Conservation (phyloP, 2,797 vertebrate genomes). For the Petrocephalus sullivani region DNA sequence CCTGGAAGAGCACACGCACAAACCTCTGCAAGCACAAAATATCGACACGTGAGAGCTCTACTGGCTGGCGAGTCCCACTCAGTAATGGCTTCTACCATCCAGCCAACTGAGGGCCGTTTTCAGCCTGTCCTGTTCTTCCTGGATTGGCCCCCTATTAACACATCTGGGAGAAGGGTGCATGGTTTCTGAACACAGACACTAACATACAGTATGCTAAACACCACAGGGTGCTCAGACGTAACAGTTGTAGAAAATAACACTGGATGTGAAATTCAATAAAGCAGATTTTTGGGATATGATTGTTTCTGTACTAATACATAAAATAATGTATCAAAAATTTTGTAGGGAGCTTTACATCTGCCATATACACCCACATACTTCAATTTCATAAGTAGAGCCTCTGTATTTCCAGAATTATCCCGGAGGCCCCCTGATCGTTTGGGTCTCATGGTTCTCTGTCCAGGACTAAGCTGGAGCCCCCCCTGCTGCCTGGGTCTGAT, state of each 20-base stretch:
- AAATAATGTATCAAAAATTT: neutral
- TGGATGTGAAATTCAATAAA: neutral
- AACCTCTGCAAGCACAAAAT: slow-evolving; percentile 58
- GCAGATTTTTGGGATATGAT: neutral
- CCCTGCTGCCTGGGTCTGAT: no score
- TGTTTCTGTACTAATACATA: neutral
- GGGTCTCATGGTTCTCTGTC: no score
- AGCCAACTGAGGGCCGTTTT: neutral
- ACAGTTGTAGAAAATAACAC: neutral
- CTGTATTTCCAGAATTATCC: neutral
- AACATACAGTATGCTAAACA: neutral
- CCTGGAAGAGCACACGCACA: slow-evolving; percentile 77
- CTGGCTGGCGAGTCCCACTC: neutral
- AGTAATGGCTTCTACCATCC: neutral
- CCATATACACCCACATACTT: neutral
- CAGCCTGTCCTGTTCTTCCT: neutral
- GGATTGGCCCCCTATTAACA: neutral
- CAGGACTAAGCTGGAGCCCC: no score
- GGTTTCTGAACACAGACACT: neutral
- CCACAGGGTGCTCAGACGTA: neutral
- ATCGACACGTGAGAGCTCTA: neutral
- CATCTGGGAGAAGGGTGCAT: neutral
- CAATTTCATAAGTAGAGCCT: neutral
- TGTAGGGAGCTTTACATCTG: neutral
- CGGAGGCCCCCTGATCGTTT: no score